Conservation (phyloP, 2,113 vertebrate genomes). For the Blennius ocellaris region DNA sequence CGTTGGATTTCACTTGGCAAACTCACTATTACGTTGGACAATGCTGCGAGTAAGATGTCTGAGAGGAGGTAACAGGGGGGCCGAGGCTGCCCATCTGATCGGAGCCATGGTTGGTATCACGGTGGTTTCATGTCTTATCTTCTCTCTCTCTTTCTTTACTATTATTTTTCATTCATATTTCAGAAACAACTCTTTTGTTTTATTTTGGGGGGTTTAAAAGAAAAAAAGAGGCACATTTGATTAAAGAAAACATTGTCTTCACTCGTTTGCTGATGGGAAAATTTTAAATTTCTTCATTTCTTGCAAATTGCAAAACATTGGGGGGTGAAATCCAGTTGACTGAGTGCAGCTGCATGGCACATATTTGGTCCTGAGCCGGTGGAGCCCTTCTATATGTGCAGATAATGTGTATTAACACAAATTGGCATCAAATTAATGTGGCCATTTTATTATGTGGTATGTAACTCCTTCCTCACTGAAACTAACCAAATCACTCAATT, state of each 20-base stretch:
- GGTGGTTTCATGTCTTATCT: conserved; percentile 34
- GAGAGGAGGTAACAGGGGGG: conserved; percentile 97
- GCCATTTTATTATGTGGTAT: too few species aligned
- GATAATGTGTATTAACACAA: conserved; percentile 59
- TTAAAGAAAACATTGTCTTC: background rate
- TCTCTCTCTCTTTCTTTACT: background rate
- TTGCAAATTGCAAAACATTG: too few species aligned
- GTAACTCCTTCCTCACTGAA: too few species aligned
- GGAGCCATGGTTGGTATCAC: conserved; percentile 90
- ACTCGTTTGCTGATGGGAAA: too few species aligned
- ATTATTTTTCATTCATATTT: background rate
- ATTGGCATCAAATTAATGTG: conserved; percentile 70
- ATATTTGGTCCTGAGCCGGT: conserved; percentile 56
- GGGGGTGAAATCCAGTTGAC: conserved; percentile 37
- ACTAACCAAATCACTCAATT: too few species aligned
- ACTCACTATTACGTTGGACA: conserved; percentile 58
- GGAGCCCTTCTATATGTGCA: too few species aligned
- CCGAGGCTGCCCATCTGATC: conserved; percentile 96
- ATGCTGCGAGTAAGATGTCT: conserved; percentile 97
- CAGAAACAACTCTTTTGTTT: background rate
- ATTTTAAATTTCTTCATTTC: too few species aligned
- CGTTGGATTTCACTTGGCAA: conserved; percentile 43
- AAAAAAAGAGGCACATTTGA: conserved; percentile 47
- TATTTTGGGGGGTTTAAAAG: background rate
- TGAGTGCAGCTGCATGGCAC: conserved; percentile 73